These are phyloP conservation scores for Psephotus haematonotus DNA, from an alignment of 2,113 vertebrate species.

Conservation along the genomic window DNA sequence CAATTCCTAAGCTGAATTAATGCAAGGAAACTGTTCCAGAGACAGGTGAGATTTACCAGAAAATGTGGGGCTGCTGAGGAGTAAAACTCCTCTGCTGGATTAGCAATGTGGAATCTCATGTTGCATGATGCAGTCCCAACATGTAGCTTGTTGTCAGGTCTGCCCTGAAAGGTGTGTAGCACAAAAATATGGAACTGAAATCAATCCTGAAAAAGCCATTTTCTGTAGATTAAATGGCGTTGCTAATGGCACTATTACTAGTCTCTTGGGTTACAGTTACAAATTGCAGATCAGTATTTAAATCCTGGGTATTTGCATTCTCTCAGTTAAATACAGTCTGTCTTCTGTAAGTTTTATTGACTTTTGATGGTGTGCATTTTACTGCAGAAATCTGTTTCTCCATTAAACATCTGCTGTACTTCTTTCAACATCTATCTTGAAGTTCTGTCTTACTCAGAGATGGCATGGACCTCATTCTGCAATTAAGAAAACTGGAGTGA, in stretches of 20 bases:
- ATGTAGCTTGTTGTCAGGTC: neutral
- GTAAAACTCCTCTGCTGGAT: neutral
- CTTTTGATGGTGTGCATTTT: neutral
- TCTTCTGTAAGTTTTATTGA: neutral
- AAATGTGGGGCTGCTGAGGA: neutral
- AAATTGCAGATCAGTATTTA: neutral
- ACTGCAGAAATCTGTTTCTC: neutral
- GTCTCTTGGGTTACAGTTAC: neutral
- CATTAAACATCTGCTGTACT: constrained; percentile 20
- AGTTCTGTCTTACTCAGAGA: neutral
- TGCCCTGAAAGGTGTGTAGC: neutral
- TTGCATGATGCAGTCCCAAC: neutral
- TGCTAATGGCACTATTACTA: neutral
- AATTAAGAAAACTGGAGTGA: neutral
- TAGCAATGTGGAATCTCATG: neutral
- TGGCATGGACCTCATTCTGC: neutral
- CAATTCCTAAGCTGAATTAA: constrained; percentile 25
- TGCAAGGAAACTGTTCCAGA: neutral
- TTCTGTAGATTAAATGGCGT: neutral
- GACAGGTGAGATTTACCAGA: neutral
- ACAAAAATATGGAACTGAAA: neutral
- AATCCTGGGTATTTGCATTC: neutral
- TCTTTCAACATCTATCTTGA: neutral
- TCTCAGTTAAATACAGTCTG: constrained; percentile 8
- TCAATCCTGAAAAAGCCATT: neutral